Evolutionary conservation across 2,113 vertebrate species (phyloP).

Genomic region (Platysteira castanea): DNA sequence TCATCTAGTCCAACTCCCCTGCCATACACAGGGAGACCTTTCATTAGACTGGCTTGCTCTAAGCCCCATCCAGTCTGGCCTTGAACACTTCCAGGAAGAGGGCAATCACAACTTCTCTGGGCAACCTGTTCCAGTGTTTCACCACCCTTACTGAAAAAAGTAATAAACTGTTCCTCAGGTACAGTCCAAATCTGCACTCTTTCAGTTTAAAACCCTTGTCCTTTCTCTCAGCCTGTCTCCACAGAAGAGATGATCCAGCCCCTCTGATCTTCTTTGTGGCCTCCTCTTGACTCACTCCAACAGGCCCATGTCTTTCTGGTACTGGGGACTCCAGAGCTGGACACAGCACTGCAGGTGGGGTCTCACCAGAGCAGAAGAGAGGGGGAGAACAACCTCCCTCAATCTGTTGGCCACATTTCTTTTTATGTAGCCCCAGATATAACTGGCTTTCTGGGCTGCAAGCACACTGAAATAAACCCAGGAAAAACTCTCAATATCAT

Average conservation of each 20-base stretch:
- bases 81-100: not conserved
- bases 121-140: not conserved
- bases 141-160: accelerated
- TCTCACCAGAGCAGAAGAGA: not conserved
- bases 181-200: not conserved
- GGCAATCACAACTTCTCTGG: not conserved
- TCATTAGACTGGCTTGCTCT: not conserved
- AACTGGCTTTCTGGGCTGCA: not conserved
- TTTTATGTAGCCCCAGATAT: not conserved
- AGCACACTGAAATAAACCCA: not conserved
- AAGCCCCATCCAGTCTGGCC: not conserved
- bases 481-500: not conserved
- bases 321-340: not conserved
- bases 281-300: accelerated
- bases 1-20: not conserved
- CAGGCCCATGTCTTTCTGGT: not conserved
- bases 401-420: not conserved
- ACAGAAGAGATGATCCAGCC: not conserved
- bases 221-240: not conserved
- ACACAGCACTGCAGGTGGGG: not conserved
- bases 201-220: not conserved
- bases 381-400: not conserved
- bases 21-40: not conserved
- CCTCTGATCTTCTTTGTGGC: not conserved
- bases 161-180: not conserved